phyloP scores from a whole-genome alignment of 2,113 vertebrate genomes.

The Scomber japonicus region DNA sequence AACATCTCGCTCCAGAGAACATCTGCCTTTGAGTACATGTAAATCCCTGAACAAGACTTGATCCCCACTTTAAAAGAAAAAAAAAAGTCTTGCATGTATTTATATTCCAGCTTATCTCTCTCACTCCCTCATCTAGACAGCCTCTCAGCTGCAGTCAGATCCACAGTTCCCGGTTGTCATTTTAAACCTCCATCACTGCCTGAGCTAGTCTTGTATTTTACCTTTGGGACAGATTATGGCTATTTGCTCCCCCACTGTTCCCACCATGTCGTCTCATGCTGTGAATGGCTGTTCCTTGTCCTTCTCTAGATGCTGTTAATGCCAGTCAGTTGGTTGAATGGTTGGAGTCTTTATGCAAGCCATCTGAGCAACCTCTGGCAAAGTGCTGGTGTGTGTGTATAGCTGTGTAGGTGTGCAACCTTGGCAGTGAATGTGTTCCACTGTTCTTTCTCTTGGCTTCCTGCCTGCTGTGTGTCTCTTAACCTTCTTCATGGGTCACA shows the following conservation, averaged over 20 bases:
- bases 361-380: constrained; percentile 49
- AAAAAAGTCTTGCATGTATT: not conserved
- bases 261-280: constrained; percentile 32
- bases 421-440: constrained; percentile 37
- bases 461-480: constrained; percentile 38
- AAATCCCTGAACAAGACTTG: too few relatives aligned
- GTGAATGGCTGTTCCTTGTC: constrained; percentile 45
- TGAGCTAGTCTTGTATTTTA: not conserved
- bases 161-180: not conserved
- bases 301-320: constrained; percentile 31
- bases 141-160: not conserved
- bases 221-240: constrained; percentile 36
- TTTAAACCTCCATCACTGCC: not conserved
- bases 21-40: too few relatives aligned
- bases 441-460: constrained; percentile 14
- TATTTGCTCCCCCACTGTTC: constrained; percentile 27
- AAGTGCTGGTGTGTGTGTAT: constrained; percentile 3
- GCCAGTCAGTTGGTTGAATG: constrained; percentile 22
- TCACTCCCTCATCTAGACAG: not conserved
- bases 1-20: too few relatives aligned
- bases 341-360: not conserved
- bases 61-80: not conserved
- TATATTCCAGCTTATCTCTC: not conserved
- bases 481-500: constrained; percentile 50
- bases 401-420: constrained; percentile 35